Base-by-base conservation (phyloP, 1,140 invertebrate genomes). In the Probaryconus sp. region DNA sequence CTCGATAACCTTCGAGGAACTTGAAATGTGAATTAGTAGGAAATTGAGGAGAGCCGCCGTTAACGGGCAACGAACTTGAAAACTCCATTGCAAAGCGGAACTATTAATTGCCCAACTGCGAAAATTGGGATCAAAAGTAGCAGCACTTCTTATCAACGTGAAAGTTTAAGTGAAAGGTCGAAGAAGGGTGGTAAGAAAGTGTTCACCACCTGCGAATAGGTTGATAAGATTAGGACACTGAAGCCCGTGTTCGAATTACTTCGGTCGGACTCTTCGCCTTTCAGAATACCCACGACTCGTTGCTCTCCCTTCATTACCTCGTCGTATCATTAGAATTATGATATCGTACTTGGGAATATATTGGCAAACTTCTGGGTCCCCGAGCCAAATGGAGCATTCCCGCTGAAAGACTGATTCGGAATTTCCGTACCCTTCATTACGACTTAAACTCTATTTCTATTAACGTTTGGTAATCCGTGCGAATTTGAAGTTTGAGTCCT, bases 81-180 rank as follows among this genome's bases (percentile, higher is more conserved):
- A 64, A 69, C 48, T 69, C 26, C 14, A n/a, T n/a, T 30, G 14
- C 17, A 31, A 64, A 51, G n/a, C 51, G 18, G 55, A 69, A 60
- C 45, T 58, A 75, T 70, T 71, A 76, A 71, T 76, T 76, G 55
- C 45, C 24, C 26, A 20, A 53, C 17, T 47, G 24, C 20, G 56
- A 50, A 61, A 70, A 76, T 60, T 43, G 47, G 31, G 50, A 76
- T 76, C 65, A 76, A 65, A 76, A 50, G 50, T 51, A 56, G 58
- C 13, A 69, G 42, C 58, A 47, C 35, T 70, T 70, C 60, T 68
- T 70, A 65, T 64, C 60, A 33, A 20, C 6, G 33, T 14, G 20
- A 42, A 70, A 76, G 45, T 76, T 60, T 58, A 60, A 63, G 50
- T 20, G 28, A 21, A 47, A 14, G 43, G 7, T 4, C 21, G 21